Base-by-base conservation (phyloP, 1,140 invertebrate genomes). In the Phortica variegata region DNA sequence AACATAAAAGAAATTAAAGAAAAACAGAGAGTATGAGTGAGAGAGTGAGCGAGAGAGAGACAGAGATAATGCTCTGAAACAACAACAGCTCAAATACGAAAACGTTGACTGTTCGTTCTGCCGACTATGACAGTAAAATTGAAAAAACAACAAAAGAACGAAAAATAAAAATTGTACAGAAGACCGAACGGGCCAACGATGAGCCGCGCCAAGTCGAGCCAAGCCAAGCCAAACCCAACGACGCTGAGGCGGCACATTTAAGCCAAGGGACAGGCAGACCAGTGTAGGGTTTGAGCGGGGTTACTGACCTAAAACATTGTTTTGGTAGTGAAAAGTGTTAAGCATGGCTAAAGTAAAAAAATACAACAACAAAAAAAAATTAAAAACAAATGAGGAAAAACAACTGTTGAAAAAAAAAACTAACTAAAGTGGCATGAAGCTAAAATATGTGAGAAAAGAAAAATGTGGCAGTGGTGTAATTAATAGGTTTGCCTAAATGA, bases 251-350 rank as follows among this genome's bases (percentile, higher is more conserved):
- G 23, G 5, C 10, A 5, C 23, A 26, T 26, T 6, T 26, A 26
- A 26, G 36, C 18, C 6, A 19, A 38, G 36, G 33, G 33, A 10
- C 36, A 12, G 36, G 13, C 42, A 45, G 48, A 42, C 23, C 5
- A 26, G 23, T 26, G 10, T 26, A 26, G 23, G 23, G 23, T 26
- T 26, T 26, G 23, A 26, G 10, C 32, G 49, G 54, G 61, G 58
- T 65, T 53, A 58, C 21, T 65, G 61, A 65, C 58, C 61, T 40
- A 51, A 52, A 44, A 56, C 48, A 41, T 43, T 52, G 48, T 52
- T 58, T 52, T 60, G 45, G 59, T 54, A 56, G 47, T 54, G 49
- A 56, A 56, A 62, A 62, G 48, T 54, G 49, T 59, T 59, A 52
- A 62, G 37, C 38, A 53, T 50, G 34, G 49, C 38, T 39, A 49